phyloP scores from a whole-genome alignment of 2,113 vertebrate species.

The Pagrus major region DNA sequence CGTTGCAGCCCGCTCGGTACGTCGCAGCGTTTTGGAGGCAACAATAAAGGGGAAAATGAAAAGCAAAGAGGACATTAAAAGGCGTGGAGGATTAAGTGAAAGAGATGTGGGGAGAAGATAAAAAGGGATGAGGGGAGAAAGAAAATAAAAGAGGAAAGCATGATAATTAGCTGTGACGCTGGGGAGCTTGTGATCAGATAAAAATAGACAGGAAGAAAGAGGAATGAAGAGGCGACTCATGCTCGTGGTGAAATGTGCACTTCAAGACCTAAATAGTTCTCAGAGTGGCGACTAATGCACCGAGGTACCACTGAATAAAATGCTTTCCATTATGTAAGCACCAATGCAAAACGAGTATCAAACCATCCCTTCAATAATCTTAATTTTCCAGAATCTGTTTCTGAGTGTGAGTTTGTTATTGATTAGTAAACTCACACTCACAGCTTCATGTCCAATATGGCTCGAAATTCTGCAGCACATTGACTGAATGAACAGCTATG shows the following conservation, averaged over 20 bases:
- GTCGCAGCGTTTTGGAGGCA: slow-evolving; percentile 21
- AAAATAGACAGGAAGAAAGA: slow-evolving; percentile 51
- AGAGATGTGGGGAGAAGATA: slow-evolving; percentile 49
- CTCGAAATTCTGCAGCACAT: background rate
- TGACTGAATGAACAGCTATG: background rate
- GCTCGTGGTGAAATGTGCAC: slow-evolving; percentile 44
- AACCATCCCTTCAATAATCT: background rate
- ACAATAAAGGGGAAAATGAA: slow-evolving; percentile 37
- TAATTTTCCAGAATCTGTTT: background rate
- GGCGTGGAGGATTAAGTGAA: slow-evolving; percentile 39
- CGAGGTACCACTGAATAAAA: slow-evolving; percentile 12
- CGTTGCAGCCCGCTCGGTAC: background rate
- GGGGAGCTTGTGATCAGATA: slow-evolving; percentile 57
- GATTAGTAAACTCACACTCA: background rate
- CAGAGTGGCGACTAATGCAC: slow-evolving; percentile 22
- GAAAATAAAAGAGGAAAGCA: slow-evolving; percentile 44
- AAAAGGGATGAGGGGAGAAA: slow-evolving; percentile 27
- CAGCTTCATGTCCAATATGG: background rate
- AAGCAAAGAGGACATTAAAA: slow-evolving; percentile 22
- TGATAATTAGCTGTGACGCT: slow-evolving; percentile 39
- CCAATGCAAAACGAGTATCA: background rate
- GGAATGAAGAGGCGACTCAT: slow-evolving; percentile 33
- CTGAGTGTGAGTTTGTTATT: background rate
- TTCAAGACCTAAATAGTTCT: slow-evolving; percentile 25
- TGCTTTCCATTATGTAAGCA: background rate